Evolutionary conservation across 2,797 vertebrate species (phyloP).

Genomic region (Lerista edwardsae): DNA sequence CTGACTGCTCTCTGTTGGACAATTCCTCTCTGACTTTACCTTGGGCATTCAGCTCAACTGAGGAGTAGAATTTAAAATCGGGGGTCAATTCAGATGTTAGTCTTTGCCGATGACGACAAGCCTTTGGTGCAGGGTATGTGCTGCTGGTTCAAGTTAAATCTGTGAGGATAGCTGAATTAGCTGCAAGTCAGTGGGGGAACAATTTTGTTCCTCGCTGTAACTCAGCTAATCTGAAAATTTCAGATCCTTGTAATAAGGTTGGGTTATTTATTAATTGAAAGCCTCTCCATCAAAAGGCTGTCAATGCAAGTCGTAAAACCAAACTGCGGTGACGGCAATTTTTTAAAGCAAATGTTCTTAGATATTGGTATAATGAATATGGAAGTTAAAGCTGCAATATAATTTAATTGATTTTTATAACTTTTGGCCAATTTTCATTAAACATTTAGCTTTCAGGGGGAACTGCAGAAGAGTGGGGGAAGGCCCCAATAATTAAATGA

Average conservation of each 20-base stretch:
- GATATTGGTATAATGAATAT: constrained; percentile 11
- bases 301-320: constrained; percentile 3
- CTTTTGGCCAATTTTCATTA: constrained; percentile 35
- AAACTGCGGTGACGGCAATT: not conserved
- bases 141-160: not conserved
- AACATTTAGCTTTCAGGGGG: constrained; percentile 1
- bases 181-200: not conserved
- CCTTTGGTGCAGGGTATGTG: not conserved
- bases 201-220: not conserved
- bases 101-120: not conserved
- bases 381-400: constrained; percentile 20
- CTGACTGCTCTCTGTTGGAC: not conserved
- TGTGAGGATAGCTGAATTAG: not conserved
- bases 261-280: constrained; percentile 22
- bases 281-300: constrained; percentile 19
- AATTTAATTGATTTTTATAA: constrained; percentile 35
- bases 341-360: not conserved
- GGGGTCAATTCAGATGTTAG: not conserved
- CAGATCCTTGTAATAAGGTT: constrained; percentile 2
- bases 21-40: not conserved
- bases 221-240: constrained; percentile 13
- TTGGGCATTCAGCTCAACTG: too few relatives aligned
- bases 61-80: not conserved
- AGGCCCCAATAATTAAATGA: not conserved
- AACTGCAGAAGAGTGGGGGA: not conserved